Percentiles rank a stretch among this genome's conserved stretches.
Evolutionary conservation across 2,797 vertebrate species (phyloP).

Genomic region (Muscicapa comitata): DNA sequence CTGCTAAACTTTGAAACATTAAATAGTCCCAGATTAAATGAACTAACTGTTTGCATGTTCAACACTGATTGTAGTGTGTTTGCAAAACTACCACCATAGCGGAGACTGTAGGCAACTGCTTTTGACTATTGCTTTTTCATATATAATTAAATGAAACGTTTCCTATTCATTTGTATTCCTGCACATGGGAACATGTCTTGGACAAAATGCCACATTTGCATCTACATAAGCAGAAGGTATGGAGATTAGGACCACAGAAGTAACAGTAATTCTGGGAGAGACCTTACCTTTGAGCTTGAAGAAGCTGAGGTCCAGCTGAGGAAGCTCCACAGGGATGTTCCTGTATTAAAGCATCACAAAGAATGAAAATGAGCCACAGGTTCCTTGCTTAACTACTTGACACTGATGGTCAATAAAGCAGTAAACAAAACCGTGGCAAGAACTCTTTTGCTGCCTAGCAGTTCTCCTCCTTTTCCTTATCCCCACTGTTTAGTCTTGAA

Average conservation of each 20-base stretch:
- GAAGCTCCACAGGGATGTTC: not conserved
- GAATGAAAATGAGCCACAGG: not conserved
- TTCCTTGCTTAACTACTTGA: not conserved
- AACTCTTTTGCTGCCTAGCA: not conserved
- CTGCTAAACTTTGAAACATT: slow-evolving; percentile 6
- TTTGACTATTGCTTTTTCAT: not conserved
- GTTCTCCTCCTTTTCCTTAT: not conserved
- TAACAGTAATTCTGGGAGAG: not conserved
- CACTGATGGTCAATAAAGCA: not conserved
- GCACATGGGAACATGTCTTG: not conserved
- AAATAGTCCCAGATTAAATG: not conserved
- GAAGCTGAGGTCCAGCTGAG: not conserved
- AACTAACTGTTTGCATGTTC: not conserved
- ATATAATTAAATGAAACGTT: not conserved
- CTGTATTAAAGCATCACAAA: not conserved
- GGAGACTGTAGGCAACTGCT: not conserved
- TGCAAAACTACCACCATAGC: not conserved
- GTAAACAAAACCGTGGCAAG: not conserved
- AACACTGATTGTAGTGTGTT: not conserved
- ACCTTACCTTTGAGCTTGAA: not conserved
- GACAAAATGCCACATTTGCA: not conserved
- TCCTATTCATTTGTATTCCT: not conserved
- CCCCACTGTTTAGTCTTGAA: not conserved
- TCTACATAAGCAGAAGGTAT: not conserved
- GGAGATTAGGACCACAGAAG: not conserved